Evolutionary conservation across 2,797 vertebrate species (phyloP).

Genomic region (Pantherophis vulpinus): DNA sequence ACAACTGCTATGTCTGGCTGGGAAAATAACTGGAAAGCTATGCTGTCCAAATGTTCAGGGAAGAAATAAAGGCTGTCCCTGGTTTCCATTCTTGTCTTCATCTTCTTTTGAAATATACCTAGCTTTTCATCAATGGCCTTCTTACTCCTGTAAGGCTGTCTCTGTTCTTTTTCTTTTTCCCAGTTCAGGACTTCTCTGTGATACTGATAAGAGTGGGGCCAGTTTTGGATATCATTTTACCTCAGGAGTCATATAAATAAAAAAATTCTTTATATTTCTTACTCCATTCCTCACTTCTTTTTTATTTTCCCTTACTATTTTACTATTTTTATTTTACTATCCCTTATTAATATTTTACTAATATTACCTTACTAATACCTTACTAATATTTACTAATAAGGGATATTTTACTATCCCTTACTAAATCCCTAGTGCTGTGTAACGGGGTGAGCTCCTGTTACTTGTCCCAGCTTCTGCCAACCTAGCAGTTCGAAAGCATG

Average conservation of each 20-base stretch:
- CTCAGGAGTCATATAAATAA: background rate
- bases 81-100: background rate
- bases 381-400: too few relatives aligned
- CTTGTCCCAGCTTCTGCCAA: too few relatives aligned
- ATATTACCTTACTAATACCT: too few relatives aligned
- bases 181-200: background rate
- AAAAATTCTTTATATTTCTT: background rate
- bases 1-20: background rate
- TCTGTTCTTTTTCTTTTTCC: background rate
- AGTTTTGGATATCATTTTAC: background rate
- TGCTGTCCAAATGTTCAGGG: background rate
- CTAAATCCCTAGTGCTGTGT: too few relatives aligned
- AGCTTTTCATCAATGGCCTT: background rate
- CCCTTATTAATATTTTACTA: too few relatives aligned
- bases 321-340: background rate
- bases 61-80: background rate
- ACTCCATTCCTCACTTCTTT: background rate
- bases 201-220: background rate
- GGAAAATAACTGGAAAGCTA: background rate
- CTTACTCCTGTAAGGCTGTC: background rate
- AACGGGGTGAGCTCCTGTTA: too few relatives aligned
- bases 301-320: background rate
- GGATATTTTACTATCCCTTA: too few relatives aligned
- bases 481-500: too few relatives aligned
- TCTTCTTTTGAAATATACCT: background rate